A percentile compares a stretch with the other conserved stretches of the same genome.
Evolutionary conservation across 2,113 vertebrate species (phyloP).

Genomic region (Petroica traversi): DNA sequence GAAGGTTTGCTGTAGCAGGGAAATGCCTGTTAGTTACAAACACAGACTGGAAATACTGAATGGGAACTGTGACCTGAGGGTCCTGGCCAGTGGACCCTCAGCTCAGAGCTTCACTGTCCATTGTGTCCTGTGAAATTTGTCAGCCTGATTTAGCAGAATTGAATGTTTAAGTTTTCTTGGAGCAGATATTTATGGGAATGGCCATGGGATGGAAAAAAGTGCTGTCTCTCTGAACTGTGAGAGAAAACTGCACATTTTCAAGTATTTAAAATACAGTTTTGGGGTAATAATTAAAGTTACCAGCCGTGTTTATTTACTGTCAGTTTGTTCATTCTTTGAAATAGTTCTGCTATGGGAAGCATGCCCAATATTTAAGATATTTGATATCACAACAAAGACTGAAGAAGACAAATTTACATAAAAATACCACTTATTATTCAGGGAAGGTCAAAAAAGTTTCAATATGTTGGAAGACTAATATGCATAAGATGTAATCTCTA

Average conservation of each 20-base stretch:
- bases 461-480: background rate
- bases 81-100: too few relatives aligned
- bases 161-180: background rate
- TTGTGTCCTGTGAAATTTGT: background rate
- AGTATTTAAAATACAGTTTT: background rate
- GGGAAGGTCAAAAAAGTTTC: background rate
- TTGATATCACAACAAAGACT: background rate
- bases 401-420: background rate
- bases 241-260: background rate
- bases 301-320: background rate
- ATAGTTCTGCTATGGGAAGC: background rate
- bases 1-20: background rate
- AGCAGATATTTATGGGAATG: rapidly evolving
- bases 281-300: background rate
- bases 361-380: background rate
- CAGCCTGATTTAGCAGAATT: background rate
- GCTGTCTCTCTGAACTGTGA: background rate
- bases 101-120: background rate
- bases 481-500: background rate
- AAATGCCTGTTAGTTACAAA: background rate
- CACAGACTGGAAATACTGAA: background rate
- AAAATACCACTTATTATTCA: background rate
- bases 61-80: background rate
- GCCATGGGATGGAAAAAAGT: background rate
- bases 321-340: background rate